A percentile compares a stretch with the other conserved stretches of the same genome.
phyloP scores from a whole-genome alignment of 2,113 vertebrate genomes.

The Neodon shergylaensis region DNA sequence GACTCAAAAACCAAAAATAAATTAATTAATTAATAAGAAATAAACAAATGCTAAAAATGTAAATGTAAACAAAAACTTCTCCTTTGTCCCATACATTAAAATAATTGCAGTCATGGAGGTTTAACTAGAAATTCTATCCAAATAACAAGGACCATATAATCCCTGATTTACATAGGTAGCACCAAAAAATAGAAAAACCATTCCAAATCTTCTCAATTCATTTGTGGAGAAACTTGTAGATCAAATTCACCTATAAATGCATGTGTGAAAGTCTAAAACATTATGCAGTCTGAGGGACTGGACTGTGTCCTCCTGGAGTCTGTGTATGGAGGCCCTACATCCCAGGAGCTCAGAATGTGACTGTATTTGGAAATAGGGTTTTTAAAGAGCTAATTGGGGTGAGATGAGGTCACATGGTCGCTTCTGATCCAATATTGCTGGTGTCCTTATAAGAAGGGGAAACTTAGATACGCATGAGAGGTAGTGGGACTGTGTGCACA shows the following conservation, averaged over 20 bases:
- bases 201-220: not conserved
- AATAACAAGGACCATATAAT: not conserved
- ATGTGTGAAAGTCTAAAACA: constrained; percentile 1
- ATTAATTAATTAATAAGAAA: not conserved
- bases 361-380: not conserved
- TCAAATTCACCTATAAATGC: not conserved
- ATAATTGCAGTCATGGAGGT: not conserved
- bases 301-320: not conserved
- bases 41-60: not conserved
- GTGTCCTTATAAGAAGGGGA: not conserved
- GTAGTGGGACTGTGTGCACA: not conserved
- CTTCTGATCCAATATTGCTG: not conserved
- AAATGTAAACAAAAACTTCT: not conserved
- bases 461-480: not conserved
- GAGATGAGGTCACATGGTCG: not conserved
- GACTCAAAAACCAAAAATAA: not conserved
- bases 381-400: not conserved
- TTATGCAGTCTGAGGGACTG: not conserved
- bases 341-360: not conserved
- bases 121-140: constrained; percentile 18
- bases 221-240: not conserved
- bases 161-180: not conserved
- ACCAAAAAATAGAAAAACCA: not conserved
- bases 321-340: not conserved
- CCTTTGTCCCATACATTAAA: not conserved